Evolutionary conservation across 2,888 invertebrate species (phyloP).

Genomic region (Conomelus anceps): DNA sequence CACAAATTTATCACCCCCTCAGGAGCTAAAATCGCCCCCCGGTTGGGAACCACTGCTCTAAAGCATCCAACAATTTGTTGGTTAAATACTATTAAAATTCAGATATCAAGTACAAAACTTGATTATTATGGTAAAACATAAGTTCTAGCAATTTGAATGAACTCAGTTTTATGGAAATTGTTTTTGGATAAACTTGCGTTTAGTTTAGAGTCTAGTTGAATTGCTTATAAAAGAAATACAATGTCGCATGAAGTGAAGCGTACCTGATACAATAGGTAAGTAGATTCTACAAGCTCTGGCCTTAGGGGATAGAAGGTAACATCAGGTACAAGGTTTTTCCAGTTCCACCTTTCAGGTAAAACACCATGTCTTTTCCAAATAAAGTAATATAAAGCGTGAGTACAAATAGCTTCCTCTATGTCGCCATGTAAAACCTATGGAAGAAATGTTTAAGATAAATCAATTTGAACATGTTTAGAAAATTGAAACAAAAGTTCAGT

Average conservation of each 20-base stretch:
- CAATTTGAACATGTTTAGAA: not conserved
- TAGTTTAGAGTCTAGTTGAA: not conserved
- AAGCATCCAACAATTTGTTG: too few species aligned
- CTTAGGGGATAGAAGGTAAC: slow-evolving; percentile 55
- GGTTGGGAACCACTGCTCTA: too few species aligned
- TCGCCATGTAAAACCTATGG: slow-evolving; percentile 50
- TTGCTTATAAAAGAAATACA: not conserved
- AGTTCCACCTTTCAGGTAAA: slow-evolving; percentile 49
- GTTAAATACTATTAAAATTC: too few species aligned
- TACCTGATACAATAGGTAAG: slow-evolving; percentile 51
- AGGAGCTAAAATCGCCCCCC: too few species aligned
- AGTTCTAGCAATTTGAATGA: too few species aligned
- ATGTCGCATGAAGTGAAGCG: not conserved
- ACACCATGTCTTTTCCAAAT: slow-evolving; percentile 54
- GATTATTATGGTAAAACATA: too few species aligned
- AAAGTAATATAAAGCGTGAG: slow-evolving; percentile 54
- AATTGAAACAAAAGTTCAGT: too few species aligned
- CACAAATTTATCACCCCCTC: too few species aligned
- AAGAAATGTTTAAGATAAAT: slow-evolving; percentile 1
- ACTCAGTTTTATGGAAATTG: too few species aligned
- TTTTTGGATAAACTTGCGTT: not conserved
- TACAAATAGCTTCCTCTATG: slow-evolving; percentile 57
- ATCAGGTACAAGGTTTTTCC: slow-evolving; percentile 47
- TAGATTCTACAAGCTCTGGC: slow-evolving; percentile 56
- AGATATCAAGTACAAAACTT: too few species aligned